Evolutionary conservation across 1,140 invertebrate genomes (phyloP).

Genomic region (Aphelinus atriplicis): DNA sequence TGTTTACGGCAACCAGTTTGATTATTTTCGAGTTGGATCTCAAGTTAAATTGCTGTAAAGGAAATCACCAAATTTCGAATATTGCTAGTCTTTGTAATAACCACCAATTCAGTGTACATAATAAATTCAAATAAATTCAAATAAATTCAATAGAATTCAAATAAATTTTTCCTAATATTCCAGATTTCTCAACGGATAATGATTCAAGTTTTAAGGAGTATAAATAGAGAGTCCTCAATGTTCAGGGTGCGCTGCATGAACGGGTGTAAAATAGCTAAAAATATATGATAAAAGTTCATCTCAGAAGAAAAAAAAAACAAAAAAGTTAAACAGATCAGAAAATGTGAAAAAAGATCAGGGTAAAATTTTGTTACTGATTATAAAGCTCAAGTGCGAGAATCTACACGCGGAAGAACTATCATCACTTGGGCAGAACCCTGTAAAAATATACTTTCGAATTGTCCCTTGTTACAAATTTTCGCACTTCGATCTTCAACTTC

Average conservation of each 20-base stretch:
- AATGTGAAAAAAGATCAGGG: no score
- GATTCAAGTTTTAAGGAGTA: slow-evolving; percentile 14
- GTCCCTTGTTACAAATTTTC: slow-evolving; percentile 13
- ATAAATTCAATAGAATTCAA: neutral
- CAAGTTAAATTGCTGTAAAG: no score
- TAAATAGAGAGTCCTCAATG: neutral
- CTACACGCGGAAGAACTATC: slow-evolving; percentile 62
- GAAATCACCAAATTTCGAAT: no score
- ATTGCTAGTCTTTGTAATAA: no score
- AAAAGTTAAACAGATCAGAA: neutral
- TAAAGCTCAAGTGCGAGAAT: neutral
- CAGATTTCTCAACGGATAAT: slow-evolving; percentile 17
- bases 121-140: neutral
- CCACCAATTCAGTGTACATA: neutral
- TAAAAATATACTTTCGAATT: slow-evolving; percentile 62
- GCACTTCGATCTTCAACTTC: neutral
- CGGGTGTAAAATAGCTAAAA: no score
- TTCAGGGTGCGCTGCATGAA: neutral
- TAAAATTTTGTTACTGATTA: no score
- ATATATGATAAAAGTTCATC: no score
- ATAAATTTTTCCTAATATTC: neutral
- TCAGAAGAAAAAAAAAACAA: neutral
- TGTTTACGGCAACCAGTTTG: no score
- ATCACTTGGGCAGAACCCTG: slow-evolving; percentile 63
- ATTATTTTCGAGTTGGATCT: no score